Percentiles rank a stretch among this genome's conserved stretches.
Evolutionary conservation across 2,888 invertebrate species (phyloP).

Genomic region (Eueremaeus valkanovi): DNA sequence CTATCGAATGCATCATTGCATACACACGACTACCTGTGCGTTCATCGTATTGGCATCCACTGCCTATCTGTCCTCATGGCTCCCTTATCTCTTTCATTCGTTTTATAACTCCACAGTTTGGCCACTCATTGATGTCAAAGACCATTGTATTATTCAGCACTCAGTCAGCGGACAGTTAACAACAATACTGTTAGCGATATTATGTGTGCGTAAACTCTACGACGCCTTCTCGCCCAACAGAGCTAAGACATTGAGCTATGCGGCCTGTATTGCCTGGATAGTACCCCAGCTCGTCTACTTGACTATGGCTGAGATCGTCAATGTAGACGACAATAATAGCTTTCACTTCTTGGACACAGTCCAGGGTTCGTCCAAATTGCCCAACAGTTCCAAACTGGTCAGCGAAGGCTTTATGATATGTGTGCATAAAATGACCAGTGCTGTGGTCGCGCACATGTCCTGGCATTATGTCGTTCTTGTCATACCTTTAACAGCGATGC

Average conservation of each 20-base stretch:
- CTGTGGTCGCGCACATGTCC: conserved; percentile 38
- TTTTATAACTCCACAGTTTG: conserved; percentile 37
- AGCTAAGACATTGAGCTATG: conserved; percentile 33
- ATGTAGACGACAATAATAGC: conserved; percentile 27
- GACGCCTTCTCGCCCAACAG: conserved; percentile 33
- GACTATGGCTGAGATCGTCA: conserved; percentile 36
- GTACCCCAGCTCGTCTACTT: conserved; percentile 41
- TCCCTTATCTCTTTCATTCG: conserved; percentile 40
- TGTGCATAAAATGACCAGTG: conserved; percentile 36
- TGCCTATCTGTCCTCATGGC: conserved; percentile 39
- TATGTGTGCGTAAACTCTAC: conserved; percentile 39
- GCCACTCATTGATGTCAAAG: conserved; percentile 31
- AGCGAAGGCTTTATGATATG: conserved; percentile 41
- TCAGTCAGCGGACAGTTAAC: conserved; percentile 25
- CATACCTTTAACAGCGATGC: conserved; percentile 41
- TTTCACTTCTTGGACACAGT: conserved; percentile 38
- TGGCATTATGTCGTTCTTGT: conserved; percentile 42
- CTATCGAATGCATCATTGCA: conserved; percentile 19
- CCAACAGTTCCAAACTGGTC: background rate
- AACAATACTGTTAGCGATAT: conserved; percentile 38
- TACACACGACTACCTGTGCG: conserved; percentile 35
- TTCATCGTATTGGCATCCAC: conserved; percentile 2
- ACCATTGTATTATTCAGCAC: conserved; percentile 42
- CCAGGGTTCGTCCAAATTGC: background rate
- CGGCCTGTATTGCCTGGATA: conserved; percentile 40